phyloP scores from a whole-genome alignment of 2,797 vertebrate genomes.

The Micropoecilia bifurca region DNA sequence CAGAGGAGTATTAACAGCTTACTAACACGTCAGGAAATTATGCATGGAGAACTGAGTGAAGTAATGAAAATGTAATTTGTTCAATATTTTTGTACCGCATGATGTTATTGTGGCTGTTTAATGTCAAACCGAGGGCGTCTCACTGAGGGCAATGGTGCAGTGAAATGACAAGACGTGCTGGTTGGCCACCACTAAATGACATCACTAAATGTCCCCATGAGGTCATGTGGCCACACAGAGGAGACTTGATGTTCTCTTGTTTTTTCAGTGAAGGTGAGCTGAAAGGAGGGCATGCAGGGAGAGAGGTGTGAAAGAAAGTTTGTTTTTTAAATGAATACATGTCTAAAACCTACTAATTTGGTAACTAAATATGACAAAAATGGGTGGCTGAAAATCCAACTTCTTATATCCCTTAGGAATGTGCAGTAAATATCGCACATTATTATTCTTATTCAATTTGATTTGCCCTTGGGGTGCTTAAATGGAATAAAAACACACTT shows the following conservation, averaged over 20 bases:
- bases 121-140: slow-evolving; percentile 58
- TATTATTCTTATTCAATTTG: slow-evolving; percentile 52
- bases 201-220: slow-evolving; percentile 73
- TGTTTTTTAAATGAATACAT: not conserved
- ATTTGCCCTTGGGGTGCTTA: slow-evolving; percentile 33
- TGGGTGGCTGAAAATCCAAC: not conserved
- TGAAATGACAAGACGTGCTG: slow-evolving; percentile 62
- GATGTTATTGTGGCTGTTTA: slow-evolving; percentile 62
- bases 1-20: slow-evolving; percentile 28
- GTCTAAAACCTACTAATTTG: not conserved
- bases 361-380: not conserved
- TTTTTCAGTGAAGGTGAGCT: slow-evolving; percentile 37
- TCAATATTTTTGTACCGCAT: slow-evolving; percentile 45
- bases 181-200: slow-evolving; percentile 66
- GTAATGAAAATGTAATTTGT: slow-evolving; percentile 56
- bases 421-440: slow-evolving; percentile 27
- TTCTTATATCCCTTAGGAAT: not conserved
- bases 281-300: slow-evolving; percentile 40
- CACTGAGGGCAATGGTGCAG: slow-evolving; percentile 50
- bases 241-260: slow-evolving; percentile 61
- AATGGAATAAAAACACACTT: slow-evolving; percentile 43
- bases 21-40: slow-evolving; percentile 19
- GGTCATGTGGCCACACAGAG: slow-evolving; percentile 69
- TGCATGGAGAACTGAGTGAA: slow-evolving; percentile 60
- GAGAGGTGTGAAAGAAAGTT: slow-evolving; percentile 12